Conservation (phyloP, 2,797 vertebrate species). For the Pelochelys cantorii region DNA sequence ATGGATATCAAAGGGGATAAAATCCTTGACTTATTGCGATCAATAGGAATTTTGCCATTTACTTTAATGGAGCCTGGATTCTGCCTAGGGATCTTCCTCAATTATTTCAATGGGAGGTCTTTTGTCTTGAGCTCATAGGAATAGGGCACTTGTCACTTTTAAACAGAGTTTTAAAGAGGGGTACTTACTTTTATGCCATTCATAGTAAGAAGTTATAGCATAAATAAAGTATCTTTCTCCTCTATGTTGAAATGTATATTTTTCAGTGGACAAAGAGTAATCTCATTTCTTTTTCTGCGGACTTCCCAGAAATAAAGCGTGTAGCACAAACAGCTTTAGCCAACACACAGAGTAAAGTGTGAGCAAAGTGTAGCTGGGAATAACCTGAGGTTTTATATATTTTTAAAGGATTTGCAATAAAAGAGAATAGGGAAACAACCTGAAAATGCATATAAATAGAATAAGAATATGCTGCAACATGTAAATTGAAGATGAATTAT, state of each 20-base stretch:
- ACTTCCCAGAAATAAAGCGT: conserved; percentile 38
- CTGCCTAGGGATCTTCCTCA: background rate
- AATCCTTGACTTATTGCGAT: background rate
- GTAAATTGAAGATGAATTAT: background rate
- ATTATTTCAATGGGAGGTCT: background rate
- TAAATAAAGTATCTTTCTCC: background rate
- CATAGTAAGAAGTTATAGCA: background rate
- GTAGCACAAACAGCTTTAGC: conserved; percentile 41
- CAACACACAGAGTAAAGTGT: conserved; percentile 35
- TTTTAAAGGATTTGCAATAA: conserved; percentile 8
- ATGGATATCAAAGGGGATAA: background rate
- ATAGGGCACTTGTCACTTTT: background rate
- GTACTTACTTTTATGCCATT: background rate
- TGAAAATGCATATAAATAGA: background rate
- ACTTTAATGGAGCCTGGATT: background rate
- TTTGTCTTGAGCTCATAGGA: background rate
- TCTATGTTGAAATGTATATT: background rate
- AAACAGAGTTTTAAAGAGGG: background rate
- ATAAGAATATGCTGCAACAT: background rate
- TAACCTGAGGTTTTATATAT: conserved; percentile 10
- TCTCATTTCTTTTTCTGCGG: background rate
- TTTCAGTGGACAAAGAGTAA: conserved; percentile 23
- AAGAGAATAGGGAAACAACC: conserved; percentile 1
- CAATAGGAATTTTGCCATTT: background rate
- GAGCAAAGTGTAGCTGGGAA: conserved; percentile 38